Evolutionary conservation across 1,140 invertebrate species (phyloP), one percentile per base, ranked within the genome.

Genomic region (Glossosoma conforme): DNA sequence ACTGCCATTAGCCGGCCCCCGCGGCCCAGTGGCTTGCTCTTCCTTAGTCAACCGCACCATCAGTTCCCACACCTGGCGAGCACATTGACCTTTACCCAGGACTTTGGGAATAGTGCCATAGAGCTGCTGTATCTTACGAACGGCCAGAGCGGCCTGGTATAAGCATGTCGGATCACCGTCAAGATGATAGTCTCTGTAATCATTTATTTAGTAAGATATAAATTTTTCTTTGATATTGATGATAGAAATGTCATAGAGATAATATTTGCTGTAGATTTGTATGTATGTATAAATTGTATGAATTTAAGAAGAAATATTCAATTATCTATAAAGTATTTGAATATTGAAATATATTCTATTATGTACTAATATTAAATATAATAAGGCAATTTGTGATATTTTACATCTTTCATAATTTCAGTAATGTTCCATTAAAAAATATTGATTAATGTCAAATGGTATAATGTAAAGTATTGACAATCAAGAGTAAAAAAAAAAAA

Each of bases 31-130:
- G 32, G 60, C 68, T 70, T 72, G 68, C 68, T 75, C 71, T 75
- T 70, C 81, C 63, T 85, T 79, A 51, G 86, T 82, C 59, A 97
- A 74, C 49, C 86, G 78, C 54, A 85, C 80, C 62, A 97, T 81
- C 49, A 96, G 77, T 42, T 97, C 88, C 80, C 86, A 90, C 0
- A 97, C 89, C 66, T 90, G 85, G 68, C 87, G 87, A 3, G 93
- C 90, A 56, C 85, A 86, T 24, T 80, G 76, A 1, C 95, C 95
- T 72, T 95, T 95, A 20, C 93, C 93, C 67, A 87, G 88, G 3
- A 98, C 82, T 62, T 85, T 84, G 21, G 87, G 84, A 62, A 97
- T 93, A 37, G 87, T 85, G 0, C 95, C 95, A 74, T 91, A 97
- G 1, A 95, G 64, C 36, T 83, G 79, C 69, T 97, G 92, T 19